Conservation (phyloP, 2,113 vertebrate species). For the Syrmaticus mikado region DNA sequence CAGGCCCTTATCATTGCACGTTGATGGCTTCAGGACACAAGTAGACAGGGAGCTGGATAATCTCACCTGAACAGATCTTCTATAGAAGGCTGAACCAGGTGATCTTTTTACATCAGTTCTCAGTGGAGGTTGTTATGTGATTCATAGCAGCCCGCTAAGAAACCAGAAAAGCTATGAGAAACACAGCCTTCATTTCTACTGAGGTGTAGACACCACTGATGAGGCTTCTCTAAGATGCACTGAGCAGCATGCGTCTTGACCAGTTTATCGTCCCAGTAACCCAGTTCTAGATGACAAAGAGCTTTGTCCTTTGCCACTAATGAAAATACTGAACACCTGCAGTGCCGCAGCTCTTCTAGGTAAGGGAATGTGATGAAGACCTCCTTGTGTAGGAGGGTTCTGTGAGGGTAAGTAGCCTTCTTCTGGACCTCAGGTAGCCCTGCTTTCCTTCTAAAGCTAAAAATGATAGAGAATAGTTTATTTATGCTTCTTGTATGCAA, state of each 20-base stretch:
- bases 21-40: background rate
- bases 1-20: rapidly evolving
- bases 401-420: background rate
- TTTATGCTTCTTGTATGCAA: background rate
- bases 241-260: background rate
- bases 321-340: background rate
- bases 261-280: background rate
- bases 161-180: background rate
- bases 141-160: background rate
- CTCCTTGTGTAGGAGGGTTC: background rate
- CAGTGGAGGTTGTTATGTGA: background rate
- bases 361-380: rapidly evolving
- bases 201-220: rapidly evolving
- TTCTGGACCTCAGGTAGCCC: background rate
- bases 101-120: background rate
- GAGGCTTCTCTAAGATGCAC: background rate
- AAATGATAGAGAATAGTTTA: background rate
- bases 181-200: background rate
- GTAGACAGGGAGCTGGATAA: background rate
- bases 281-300: background rate
- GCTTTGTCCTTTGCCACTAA: background rate
- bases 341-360: background rate
- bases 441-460: background rate
- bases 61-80: background rate
- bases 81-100: background rate